phyloP scores from a whole-genome alignment of 2,797 vertebrate species.

The Gambusia yucatana region DNA sequence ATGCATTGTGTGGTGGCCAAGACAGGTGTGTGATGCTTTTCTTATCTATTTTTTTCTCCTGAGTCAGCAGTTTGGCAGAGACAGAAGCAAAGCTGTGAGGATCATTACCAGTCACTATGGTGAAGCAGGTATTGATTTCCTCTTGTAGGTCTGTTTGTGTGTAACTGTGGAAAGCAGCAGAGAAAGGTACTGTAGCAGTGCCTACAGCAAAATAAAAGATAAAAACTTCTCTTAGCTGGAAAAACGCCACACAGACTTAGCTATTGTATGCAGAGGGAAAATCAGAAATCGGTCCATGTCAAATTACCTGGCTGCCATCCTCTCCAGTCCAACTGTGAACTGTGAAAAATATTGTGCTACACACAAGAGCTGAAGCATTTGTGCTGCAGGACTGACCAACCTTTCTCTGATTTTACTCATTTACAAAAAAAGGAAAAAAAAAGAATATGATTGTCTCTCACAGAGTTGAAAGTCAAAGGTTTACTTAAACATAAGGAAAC shows the following conservation, averaged over 20 bases:
- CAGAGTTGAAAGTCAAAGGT: background rate
- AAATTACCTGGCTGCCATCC: background rate
- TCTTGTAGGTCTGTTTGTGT: background rate
- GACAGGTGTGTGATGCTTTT: slow-evolving; percentile 46
- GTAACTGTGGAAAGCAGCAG: background rate
- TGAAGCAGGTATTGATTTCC: slow-evolving; percentile 1
- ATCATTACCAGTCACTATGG: background rate
- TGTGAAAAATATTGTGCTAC: background rate
- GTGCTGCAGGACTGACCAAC: background rate
- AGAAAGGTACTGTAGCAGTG: background rate
- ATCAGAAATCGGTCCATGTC: background rate
- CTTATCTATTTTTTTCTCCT: slow-evolving; percentile 14
- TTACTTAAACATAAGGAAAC: background rate
- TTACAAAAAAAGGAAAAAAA: background rate
- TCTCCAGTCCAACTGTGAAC: background rate
- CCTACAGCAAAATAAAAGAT: slow-evolving; percentile 1
- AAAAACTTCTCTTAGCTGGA: background rate
- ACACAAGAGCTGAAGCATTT: background rate
- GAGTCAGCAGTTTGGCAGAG: slow-evolving; percentile 28
- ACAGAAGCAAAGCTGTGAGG: background rate
- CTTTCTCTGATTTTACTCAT: background rate
- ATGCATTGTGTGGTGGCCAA: slow-evolving; percentile 12
- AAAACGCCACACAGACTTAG: background rate
- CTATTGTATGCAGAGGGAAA: background rate
- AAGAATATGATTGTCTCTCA: background rate